Conservation (phyloP, 2,888 invertebrate genomes). For the Pristionchus exspectatus region DNA sequence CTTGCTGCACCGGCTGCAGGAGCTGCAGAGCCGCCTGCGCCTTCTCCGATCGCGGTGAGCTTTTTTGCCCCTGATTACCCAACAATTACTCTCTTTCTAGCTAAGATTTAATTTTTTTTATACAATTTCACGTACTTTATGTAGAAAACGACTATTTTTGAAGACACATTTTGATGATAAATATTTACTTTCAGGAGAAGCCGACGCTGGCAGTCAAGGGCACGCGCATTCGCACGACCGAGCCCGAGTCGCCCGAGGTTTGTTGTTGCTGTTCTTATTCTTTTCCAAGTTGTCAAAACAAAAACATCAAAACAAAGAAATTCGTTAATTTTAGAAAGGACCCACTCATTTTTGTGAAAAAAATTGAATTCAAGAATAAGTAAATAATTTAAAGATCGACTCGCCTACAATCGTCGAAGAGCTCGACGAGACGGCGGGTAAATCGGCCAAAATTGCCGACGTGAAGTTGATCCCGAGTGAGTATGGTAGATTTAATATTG, state of each 20-base stretch:
- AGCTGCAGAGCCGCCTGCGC: background rate
- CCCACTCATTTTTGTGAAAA: too few relatives aligned
- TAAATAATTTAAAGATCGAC: conserved; percentile 4
- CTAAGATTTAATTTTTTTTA: too few relatives aligned
- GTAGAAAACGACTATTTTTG: background rate
- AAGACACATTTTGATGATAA: too few relatives aligned
- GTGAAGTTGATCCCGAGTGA: conserved; percentile 3
- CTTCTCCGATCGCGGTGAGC: conserved; percentile 50
- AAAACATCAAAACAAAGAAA: background rate
- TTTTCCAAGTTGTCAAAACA: background rate
- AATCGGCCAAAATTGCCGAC: background rate
- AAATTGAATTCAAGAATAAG: background rate
- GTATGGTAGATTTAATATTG: background rate
- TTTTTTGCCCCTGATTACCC: too few relatives aligned
- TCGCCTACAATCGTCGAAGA: conserved; percentile 47
- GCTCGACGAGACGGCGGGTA: background rate
- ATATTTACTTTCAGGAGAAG: conserved; percentile 55
- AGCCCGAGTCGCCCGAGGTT: conserved; percentile 44
- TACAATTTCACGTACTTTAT: too few relatives aligned
- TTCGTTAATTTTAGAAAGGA: too few relatives aligned
- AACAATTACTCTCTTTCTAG: too few relatives aligned
- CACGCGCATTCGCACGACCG: conserved; percentile 1
- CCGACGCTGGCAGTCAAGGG: conserved; percentile 54
- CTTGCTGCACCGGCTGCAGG: conserved; percentile 15
- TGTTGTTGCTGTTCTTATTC: background rate